A percentile compares a stretch with the other conserved stretches of the same genome.
These are phyloP conservation scores for Drosophila seguyi DNA, from an alignment of 1,140 invertebrate genomes.

Conservation along the genomic window DNA sequence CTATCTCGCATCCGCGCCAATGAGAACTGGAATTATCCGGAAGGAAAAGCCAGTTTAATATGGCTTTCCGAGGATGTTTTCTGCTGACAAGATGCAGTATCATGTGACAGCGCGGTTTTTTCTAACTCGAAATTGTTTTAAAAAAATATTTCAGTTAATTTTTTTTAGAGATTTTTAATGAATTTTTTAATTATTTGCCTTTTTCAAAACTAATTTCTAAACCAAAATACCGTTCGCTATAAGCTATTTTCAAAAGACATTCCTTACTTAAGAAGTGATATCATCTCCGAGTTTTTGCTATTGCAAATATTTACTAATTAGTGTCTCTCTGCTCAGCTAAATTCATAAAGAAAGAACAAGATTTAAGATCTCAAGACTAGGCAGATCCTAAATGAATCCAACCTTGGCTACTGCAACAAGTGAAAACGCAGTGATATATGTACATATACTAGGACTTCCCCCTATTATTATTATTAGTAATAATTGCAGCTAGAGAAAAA, in stretches of 20 bases:
- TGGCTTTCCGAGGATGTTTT: constrained; percentile 18
- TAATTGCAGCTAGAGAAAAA: constrained; percentile 40
- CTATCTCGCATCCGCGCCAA: constrained; percentile 2
- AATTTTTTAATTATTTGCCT: neutral
- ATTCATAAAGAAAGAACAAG: constrained; percentile 41
- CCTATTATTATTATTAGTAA: constrained; percentile 42
- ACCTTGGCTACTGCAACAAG: constrained; percentile 61
- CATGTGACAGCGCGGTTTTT: neutral
- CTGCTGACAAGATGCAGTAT: neutral
- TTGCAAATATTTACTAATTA: constrained; percentile 73
- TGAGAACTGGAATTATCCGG: constrained; percentile 63
- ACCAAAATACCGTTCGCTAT: too few species aligned
- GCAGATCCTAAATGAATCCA: constrained; percentile 63
- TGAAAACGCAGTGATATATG: constrained; percentile 7
- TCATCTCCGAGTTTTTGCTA: constrained; percentile 53
- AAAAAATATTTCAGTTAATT: too few species aligned
- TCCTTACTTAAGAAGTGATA: constrained; percentile 49
- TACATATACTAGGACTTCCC: constrained; percentile 8
- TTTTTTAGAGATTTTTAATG: neutral
- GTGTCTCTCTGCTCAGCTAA: constrained; percentile 37
- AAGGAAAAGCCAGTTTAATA: neutral
- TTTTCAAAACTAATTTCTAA: neutral
- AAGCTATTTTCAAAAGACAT: constrained; percentile 2
- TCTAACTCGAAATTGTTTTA: neutral
- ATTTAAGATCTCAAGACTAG: constrained; percentile 21